Conservation (phyloP, 2,113 vertebrate genomes). For the Chaetura pelagica region DNA sequence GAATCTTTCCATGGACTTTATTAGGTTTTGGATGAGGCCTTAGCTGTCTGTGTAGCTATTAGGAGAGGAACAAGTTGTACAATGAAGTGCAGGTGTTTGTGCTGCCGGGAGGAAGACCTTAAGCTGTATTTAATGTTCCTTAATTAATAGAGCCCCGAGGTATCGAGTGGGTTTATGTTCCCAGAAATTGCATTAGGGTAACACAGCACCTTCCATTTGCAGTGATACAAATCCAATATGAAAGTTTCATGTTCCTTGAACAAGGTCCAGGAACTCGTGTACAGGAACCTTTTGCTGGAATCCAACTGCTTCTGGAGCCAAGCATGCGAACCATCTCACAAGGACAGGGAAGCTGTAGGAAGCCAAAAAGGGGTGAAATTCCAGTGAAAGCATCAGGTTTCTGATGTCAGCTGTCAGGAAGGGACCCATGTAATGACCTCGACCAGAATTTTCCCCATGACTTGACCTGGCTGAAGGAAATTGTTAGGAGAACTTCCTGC, state of each 20-base stretch:
- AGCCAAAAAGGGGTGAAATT: neutral
- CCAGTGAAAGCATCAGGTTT: neutral
- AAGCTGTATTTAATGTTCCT: slow-evolving; percentile 48
- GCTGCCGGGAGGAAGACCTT: slow-evolving; percentile 43
- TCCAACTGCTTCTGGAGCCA: neutral
- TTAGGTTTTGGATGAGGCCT: slow-evolving; percentile 44
- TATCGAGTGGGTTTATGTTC: slow-evolving; percentile 24
- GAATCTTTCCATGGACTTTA: slow-evolving; percentile 41
- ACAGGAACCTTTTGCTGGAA: slow-evolving; percentile 29
- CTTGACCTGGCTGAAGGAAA: neutral
- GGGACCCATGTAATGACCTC: rapidly evolving
- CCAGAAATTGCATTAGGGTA: slow-evolving; percentile 57
- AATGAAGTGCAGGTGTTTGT: slow-evolving; percentile 46
- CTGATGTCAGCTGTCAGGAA: neutral
- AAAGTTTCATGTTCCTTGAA: slow-evolving; percentile 62
- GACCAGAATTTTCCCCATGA: neutral
- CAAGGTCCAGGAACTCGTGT: neutral
- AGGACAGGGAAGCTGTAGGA: neutral
- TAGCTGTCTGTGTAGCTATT: slow-evolving; percentile 1
- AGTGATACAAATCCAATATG: slow-evolving; percentile 34
- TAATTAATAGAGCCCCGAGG: slow-evolving; percentile 62
- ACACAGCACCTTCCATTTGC: slow-evolving; percentile 33
- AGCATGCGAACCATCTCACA: rapidly evolving
- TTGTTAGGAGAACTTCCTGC: neutral
- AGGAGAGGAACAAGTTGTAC: slow-evolving; percentile 22